Evolutionary conservation across 2,888 invertebrate species (phyloP).

Genomic region (Andrena fulva): DNA sequence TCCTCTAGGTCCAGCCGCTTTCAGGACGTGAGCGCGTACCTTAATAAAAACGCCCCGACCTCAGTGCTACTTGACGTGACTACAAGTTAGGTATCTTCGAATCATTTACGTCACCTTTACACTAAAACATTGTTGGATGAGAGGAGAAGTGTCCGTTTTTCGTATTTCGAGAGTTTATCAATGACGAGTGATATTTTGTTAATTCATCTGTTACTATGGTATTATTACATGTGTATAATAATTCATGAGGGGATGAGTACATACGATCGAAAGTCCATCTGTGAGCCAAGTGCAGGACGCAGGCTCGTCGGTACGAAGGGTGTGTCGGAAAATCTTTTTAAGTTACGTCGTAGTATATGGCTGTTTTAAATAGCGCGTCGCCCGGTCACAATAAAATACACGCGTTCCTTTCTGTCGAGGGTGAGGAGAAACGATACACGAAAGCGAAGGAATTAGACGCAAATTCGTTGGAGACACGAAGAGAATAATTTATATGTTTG

Average conservation of each 20-base stretch:
- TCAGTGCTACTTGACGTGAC: conserved; percentile 81
- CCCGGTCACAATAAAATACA: conserved; percentile 17
- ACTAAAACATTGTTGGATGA: conserved; percentile 49
- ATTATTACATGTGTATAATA: conserved; percentile 69
- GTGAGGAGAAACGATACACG: background rate
- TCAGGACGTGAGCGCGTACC: conserved; percentile 78
- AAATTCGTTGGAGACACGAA: background rate
- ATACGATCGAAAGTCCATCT: conserved; percentile 49
- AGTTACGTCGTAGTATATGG: conserved; percentile 36
- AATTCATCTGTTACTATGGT: conserved; percentile 74
- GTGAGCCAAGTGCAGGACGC: conserved; percentile 78
- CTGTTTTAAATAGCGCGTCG: conserved; percentile 17
- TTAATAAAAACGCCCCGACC: conserved; percentile 76
- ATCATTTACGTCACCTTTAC: conserved; percentile 41
- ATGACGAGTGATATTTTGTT: conserved; percentile 79
- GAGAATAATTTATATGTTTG: background rate
- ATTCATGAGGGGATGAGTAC: conserved; percentile 50
- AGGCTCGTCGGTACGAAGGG: conserved; percentile 67
- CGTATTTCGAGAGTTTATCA: conserved; percentile 80
- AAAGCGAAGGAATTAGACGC: background rate
- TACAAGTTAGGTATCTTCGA: conserved; percentile 77
- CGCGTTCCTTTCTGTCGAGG: conserved; percentile 20
- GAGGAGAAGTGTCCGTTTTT: conserved; percentile 66
- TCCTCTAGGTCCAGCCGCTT: conserved; percentile 74
- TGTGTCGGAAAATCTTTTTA: conserved; percentile 37